Base-by-base conservation (phyloP, 2,797 vertebrate species). In the Columba guinea region DNA sequence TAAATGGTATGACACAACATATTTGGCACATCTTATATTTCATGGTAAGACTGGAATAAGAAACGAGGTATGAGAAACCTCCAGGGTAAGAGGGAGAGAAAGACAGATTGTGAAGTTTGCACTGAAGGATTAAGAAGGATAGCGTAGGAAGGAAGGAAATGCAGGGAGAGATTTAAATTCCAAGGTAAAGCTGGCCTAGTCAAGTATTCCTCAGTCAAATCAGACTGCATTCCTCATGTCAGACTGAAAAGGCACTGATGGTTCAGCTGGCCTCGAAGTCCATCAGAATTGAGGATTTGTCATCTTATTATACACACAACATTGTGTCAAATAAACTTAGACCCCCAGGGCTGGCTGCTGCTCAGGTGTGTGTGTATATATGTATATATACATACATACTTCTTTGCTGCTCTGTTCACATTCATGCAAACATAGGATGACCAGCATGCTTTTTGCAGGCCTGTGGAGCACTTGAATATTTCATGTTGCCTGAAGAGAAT, bases 31-130 rank as follows among this genome's bases (percentile, higher is more conserved):
- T 55, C 44, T 75, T 59, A 30, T 59, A n/a, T 85, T 89, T 95
- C 67, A 27, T 76, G 32, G 73, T 89, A 88, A 93, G 77, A 76
- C 65, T 60, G 24, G 58, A 78, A 77, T 95, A 91, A 97, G 95
- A 95, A 97, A 94, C 11, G 21, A 97, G 65, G 76, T 81, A 60
- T 67, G 82, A 91, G n/a, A 92, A 93, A 37, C 67, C 89, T 71
- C 68, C 32, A 73, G 88, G 89, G 92, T 74, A 64, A 81, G 68
- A 79, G 76, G 59, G 48, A 86, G 85, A 94, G 84, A 85, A 96
- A 93, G 93, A 96, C 70, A 67, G 90, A 95, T 87, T 76, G 68
- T 75, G 44, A 58, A 89, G 67, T 76, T 96, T 93, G 80, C 92
- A 49, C 48, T 76, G 89, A 34, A 89, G n/a, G 62, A 96, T 96